These are phyloP conservation scores for Drosophila mimetica DNA, from an alignment of 2,888 invertebrate species.

Conservation along the genomic window DNA sequence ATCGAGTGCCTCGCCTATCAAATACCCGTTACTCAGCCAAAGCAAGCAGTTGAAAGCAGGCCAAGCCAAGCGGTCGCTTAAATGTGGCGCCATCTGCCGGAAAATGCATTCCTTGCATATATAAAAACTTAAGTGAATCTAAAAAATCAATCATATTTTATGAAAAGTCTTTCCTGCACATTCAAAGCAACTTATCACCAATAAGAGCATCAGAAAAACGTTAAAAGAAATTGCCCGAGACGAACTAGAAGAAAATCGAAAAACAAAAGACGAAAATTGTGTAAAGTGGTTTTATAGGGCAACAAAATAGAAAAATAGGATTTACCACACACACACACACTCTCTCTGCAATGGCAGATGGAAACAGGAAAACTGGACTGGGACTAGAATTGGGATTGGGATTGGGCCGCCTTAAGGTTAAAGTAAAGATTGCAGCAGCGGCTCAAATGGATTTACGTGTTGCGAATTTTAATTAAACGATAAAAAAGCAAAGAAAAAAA, in stretches of 20 bases:
- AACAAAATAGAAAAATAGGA: constrained; percentile 81
- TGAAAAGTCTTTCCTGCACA: no score
- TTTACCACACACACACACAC: constrained; percentile 64
- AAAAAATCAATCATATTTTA: no score
- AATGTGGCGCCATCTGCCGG: no score
- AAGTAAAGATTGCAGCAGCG: constrained; percentile 79
- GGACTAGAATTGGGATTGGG: constrained; percentile 35
- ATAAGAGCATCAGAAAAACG: constrained; percentile 21
- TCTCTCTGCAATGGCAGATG: constrained; percentile 11
- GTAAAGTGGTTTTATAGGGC: constrained; percentile 80
- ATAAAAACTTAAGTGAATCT: no score
- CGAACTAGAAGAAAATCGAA: constrained; percentile 70
- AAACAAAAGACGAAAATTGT: constrained; percentile 81
- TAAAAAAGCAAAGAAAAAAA: constrained; percentile 56
- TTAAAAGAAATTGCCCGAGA: constrained; percentile 43
- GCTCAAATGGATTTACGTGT: constrained; percentile 82
- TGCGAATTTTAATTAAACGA: constrained; percentile 82
- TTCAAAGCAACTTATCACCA: neutral
- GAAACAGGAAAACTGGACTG: constrained; percentile 18
- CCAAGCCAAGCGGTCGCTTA: no score
- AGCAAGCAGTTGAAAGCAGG: no score
- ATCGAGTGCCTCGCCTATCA: no score
- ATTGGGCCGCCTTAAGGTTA: constrained; percentile 74
- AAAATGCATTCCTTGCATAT: no score
- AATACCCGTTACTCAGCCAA: no score